Percentiles rank a stretch among this genome's conserved stretches.
phyloP scores from a whole-genome alignment of 2,888 invertebrate species.

The Petrolisthes manimaculis region DNA sequence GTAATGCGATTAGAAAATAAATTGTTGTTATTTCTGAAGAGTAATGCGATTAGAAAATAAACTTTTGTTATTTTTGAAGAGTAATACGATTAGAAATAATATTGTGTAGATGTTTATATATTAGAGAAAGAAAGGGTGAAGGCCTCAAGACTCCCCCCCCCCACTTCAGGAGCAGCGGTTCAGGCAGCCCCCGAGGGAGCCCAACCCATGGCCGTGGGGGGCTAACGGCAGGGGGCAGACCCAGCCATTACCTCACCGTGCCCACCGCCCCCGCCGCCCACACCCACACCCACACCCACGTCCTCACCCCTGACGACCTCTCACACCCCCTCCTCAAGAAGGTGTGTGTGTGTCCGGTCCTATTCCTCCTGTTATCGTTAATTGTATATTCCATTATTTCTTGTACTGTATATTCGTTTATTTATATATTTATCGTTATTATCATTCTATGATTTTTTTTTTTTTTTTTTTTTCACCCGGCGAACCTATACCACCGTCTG shows the following conservation, averaged over 20 bases:
- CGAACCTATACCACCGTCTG: neutral
- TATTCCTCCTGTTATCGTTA: neutral
- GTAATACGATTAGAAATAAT: too few species aligned
- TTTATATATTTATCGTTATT: neutral
- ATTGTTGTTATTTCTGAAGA: too few species aligned
- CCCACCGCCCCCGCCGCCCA: constrained; percentile 34
- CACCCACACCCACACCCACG: constrained; percentile 30
- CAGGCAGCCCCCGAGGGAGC: constrained; percentile 48
- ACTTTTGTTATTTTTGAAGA: too few species aligned
- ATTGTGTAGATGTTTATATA: too few species aligned
- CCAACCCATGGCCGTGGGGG: constrained; percentile 37
- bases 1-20: too few species aligned
- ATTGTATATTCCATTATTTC: neutral
- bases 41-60: too few species aligned
- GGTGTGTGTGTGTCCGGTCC: constrained; percentile 34
- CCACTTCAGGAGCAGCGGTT: constrained; percentile 50
- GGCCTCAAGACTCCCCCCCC: neutral
- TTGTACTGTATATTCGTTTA: neutral
- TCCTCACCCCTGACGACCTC: constrained; percentile 30
- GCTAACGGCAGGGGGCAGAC: constrained; percentile 2
- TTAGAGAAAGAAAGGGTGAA: too few species aligned
- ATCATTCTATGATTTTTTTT: neutral
- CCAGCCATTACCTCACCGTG: constrained; percentile 48
- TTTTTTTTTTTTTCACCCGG: neutral
- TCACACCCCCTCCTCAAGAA: constrained; percentile 41